Conservation (phyloP, 2,888 invertebrate genomes). For the Eupeodes latifasciatus region DNA sequence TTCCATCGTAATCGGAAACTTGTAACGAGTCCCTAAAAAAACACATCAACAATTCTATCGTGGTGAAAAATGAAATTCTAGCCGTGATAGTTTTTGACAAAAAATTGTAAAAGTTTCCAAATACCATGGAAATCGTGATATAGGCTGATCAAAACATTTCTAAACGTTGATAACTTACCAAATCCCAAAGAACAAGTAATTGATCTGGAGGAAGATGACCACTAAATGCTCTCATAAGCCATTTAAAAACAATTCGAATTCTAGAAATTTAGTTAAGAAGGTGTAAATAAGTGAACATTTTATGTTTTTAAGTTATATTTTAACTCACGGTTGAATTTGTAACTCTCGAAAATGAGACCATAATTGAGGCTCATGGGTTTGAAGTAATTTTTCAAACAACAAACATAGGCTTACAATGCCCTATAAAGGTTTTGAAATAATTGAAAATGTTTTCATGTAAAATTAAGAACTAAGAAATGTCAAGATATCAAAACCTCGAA, state of each 20-base stretch:
- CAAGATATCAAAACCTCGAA: too few species aligned
- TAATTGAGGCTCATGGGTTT: conserved; percentile 94
- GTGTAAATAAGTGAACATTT: not conserved
- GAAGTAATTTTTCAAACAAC: conserved; percentile 94
- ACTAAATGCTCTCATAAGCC: conserved; percentile 98
- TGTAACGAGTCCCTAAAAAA: too few species aligned
- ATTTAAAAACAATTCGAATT: conserved; percentile 95
- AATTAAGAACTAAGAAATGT: too few species aligned
- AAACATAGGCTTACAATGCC: conserved; percentile 95
- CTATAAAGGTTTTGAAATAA: conserved; percentile 78
- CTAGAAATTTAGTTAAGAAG: conserved; percentile 84
- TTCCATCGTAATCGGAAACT: too few species aligned
- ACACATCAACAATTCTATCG: too few species aligned
- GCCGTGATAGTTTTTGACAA: too few species aligned
- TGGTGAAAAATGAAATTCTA: too few species aligned
- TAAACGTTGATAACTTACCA: conserved; percentile 83
- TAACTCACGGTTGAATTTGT: conserved; percentile 95
- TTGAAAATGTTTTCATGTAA: not conserved
- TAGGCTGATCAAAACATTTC: too few species aligned
- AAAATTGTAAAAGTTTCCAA: too few species aligned
- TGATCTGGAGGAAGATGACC: conserved; percentile 97
- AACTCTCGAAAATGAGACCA: conserved; percentile 96
- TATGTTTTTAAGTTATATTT: not conserved
- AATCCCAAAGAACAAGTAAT: conserved; percentile 95
- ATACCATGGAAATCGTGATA: too few species aligned